phyloP scores from a whole-genome alignment of 2,888 invertebrate genomes.

The Dilophus febrilis region DNA sequence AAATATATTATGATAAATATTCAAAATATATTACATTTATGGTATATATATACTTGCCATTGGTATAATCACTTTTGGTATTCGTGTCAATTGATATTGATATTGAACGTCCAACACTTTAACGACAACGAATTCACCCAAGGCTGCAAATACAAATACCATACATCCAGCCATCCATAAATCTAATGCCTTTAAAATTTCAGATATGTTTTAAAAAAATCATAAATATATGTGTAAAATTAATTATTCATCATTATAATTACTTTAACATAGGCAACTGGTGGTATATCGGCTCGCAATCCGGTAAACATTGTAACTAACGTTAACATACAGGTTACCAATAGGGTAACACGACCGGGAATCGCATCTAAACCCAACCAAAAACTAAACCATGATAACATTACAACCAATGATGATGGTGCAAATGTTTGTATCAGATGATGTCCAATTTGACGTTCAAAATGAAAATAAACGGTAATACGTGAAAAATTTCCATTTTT shows the following conservation, averaged over 20 bases:
- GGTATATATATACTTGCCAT: constrained; percentile 19
- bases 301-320: constrained; percentile 77
- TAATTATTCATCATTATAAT: constrained; percentile 8
- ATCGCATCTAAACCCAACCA: constrained; percentile 73
- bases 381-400: constrained; percentile 76
- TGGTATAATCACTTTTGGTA: constrained; percentile 26
- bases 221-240: background rate
- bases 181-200: constrained; percentile 49
- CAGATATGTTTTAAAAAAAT: constrained; percentile 3
- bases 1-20: background rate
- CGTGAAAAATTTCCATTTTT: constrained; percentile 70
- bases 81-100: constrained; percentile 41
- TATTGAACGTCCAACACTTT: constrained; percentile 64
- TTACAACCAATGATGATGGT: constrained; percentile 65
- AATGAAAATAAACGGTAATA: constrained; percentile 58
- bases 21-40: background rate
- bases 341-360: constrained; percentile 61
- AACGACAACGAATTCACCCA: constrained; percentile 69
- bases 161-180: constrained; percentile 83
- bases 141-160: constrained; percentile 69
- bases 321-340: constrained; percentile 72
- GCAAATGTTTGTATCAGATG: constrained; percentile 74
- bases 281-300: constrained; percentile 62
- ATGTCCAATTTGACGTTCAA: constrained; percentile 70
- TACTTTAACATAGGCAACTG: constrained; percentile 76